phyloP scores from a whole-genome alignment of 2,888 invertebrate genomes.

The Dynastes grantii region DNA sequence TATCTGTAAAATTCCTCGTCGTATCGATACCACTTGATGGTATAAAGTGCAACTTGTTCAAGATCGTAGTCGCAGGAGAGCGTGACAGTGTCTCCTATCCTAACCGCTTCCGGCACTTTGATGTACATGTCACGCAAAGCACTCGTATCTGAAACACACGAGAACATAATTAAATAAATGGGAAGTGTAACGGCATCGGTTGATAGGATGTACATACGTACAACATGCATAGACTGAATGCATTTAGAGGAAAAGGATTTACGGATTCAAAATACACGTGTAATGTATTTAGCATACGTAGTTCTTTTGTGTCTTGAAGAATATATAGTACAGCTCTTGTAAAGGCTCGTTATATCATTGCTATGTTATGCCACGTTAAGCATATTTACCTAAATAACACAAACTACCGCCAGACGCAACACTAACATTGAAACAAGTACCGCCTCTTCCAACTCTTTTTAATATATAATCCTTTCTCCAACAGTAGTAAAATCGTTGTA shows the following conservation, averaged over 20 bases:
- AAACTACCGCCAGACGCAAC: too few species aligned
- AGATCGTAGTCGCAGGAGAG: conserved; percentile 73
- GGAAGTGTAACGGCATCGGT: neutral
- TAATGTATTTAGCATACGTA: too few species aligned
- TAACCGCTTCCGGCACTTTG: conserved; percentile 71
- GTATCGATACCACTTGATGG: conserved; percentile 74
- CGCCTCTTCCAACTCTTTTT: too few species aligned
- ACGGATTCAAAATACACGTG: too few species aligned
- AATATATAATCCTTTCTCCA: too few species aligned
- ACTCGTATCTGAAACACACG: conserved; percentile 64
- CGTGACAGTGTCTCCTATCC: conserved; percentile 70
- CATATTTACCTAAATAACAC: too few species aligned
- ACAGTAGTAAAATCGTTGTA: too few species aligned
- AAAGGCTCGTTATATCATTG: too few species aligned
- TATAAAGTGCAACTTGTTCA: conserved; percentile 72
- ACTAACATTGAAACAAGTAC: too few species aligned
- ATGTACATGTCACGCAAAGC: conserved; percentile 67
- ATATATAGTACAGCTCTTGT: too few species aligned
- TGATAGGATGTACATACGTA: neutral
- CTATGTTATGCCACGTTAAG: too few species aligned
- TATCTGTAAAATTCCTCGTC: conserved; percentile 74
- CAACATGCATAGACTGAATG: neutral
- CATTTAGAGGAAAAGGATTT: neutral
- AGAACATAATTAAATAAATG: conserved; percentile 42
- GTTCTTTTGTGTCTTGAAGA: too few species aligned